phyloP scores from a whole-genome alignment of 1,140 invertebrate genomes.

The Trachymyrmex septentrionalis region DNA sequence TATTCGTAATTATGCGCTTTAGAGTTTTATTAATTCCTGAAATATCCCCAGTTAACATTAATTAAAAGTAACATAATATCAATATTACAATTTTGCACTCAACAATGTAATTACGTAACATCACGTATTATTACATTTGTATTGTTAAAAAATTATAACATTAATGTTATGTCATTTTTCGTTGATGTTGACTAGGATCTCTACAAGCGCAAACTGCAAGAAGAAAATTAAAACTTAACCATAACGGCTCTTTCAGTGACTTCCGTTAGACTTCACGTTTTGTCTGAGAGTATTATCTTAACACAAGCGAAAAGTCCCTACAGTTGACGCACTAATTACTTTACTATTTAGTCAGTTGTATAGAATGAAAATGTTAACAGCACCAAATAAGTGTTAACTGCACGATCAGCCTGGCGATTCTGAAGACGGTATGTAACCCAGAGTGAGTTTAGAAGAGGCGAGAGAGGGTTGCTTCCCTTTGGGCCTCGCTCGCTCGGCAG shows the following conservation, averaged over 20 bases:
- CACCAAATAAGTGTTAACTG: constrained; percentile 56
- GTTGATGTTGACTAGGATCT: neutral
- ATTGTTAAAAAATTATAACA: too few relatives aligned
- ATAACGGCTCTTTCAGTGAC: neutral
- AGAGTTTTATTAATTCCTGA: neutral
- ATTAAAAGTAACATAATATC: too few relatives aligned
- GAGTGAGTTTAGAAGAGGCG: constrained; percentile 39
- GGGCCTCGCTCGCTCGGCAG: constrained; percentile 70
- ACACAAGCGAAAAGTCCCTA: neutral
- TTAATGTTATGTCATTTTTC: too few relatives aligned
- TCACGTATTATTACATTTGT: too few relatives aligned
- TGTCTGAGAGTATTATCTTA: neutral
- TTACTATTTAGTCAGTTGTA: neutral
- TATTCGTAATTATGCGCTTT: neutral
- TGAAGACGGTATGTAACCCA: constrained; percentile 74
- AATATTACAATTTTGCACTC: too few relatives aligned
- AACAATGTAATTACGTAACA: too few relatives aligned
- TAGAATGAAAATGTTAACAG: neutral
- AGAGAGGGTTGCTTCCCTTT: constrained; percentile 76
- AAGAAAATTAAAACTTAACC: neutral
- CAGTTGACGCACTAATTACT: constrained; percentile 28
- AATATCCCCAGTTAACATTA: neutral
- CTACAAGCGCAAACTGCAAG: neutral
- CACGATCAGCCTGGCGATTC: constrained; percentile 81
- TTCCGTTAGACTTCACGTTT: neutral